A percentile compares a stretch with the other conserved stretches of the same genome.
phyloP scores from a whole-genome alignment of 2,113 vertebrate genomes.

The Pluvialis apricaria region DNA sequence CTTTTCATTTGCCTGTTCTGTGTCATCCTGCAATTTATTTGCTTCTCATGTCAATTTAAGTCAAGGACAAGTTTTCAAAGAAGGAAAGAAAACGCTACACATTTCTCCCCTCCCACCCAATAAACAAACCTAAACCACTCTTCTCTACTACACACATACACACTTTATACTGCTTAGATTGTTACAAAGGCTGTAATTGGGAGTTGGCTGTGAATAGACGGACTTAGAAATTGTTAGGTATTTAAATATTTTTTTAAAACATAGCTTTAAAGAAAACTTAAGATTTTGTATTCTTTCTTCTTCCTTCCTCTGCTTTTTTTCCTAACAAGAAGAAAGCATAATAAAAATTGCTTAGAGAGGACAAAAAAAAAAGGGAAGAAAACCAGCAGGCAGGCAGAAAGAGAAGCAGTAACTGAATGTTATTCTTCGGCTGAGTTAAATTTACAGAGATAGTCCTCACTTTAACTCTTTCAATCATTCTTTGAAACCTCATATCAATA shows the following conservation, averaged over 20 bases:
- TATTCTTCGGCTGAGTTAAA: not conserved
- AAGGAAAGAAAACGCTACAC: not conserved
- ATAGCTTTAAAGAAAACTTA: not conserved
- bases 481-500: not conserved
- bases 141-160: not conserved
- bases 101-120: not conserved
- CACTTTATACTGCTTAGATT: not conserved
- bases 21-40: not conserved
- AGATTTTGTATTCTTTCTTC: not conserved
- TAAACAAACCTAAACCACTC: not conserved
- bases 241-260: not conserved
- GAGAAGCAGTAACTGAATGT: fast-evolving
- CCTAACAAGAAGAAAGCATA: not conserved
- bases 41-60: not conserved
- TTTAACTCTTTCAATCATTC: not conserved
- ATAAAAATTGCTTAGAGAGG: not conserved
- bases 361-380: not conserved
- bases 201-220: not conserved
- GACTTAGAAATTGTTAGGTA: not conserved
- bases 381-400: not conserved
- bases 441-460: not conserved
- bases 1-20: not conserved
- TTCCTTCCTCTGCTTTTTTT: not conserved
- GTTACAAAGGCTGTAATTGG: not conserved
- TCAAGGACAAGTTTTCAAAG: not conserved